Evolutionary conservation across 2,797 vertebrate species (phyloP), one percentile per base, ranked within the genome.

Genomic region (Bradypodion pumilum): DNA sequence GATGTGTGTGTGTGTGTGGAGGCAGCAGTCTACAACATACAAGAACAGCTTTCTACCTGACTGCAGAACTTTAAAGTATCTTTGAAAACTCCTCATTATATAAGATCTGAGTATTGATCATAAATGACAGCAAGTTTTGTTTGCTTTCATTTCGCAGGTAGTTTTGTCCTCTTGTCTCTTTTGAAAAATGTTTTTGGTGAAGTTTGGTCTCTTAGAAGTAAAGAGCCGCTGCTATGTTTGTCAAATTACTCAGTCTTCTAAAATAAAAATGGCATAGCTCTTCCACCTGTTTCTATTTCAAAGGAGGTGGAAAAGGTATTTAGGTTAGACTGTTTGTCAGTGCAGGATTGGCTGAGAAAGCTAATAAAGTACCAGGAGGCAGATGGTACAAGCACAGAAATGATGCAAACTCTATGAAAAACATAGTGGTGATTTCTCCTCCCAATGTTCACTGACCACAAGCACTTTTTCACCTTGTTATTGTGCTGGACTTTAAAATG

Each of bases 141-240:
- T 84, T 68, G 70, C 1, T 66, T 92, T 91, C 65, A 52, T 0
- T 68, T 69, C 77, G 85, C 4, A 80, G 2, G 27, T 65, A 49
- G 23, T 35, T 88, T 83, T 52, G 27, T 74, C 2, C 44, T 79
- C 63, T 86, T 78, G 27, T 25, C 86, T 87, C 72, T 37, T 73
- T 32, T 84, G 65, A 89, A 85, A 92, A 89, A 80, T 40, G 19
- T 1, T 0, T 83, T 84, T 72, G 63, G 0, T 25, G 52, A 86
- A 84, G 63, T 80, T 85, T 80, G 44, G 27, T 83, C 56, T 81
- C 66, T 87, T 59, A 44, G 6, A 56, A 1, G 35, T 25, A 81
- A 85, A 72, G 84, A 85, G 60, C 37, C 80, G 29, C 52, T 88
- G 74, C 49, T 75, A n/a, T 15, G 52, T 4, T n/a, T 86, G n/a